phyloP scores from a whole-genome alignment of 2,113 vertebrate genomes.

The mouse (Mus musculus) region GRCm39 chr2:106496001-106496500 shows the following conservation, averaged over 20 bases:
- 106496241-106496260: not conserved
- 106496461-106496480: not conserved
- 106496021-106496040: conserved; percentile 22
- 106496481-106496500: not conserved
- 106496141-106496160: not conserved
- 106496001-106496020: not conserved
- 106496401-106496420: not conserved
- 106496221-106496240: not conserved
- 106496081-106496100: conserved; percentile 36
- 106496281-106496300: not conserved
- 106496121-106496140: conserved; percentile 16
- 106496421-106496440: not conserved
- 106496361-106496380: not conserved
- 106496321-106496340: not conserved
- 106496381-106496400: not conserved
- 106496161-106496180: conserved; percentile 8
- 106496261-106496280: not conserved
- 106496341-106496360: not conserved
- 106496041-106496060: not conserved
- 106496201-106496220: not conserved
- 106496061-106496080: not conserved
- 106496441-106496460: not conserved
- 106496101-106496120: not conserved
- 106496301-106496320: not conserved
- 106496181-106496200: not conserved